phyloP scores from a whole-genome alignment of 2,888 invertebrate genomes.

The Eucera pruinosa region DNA sequence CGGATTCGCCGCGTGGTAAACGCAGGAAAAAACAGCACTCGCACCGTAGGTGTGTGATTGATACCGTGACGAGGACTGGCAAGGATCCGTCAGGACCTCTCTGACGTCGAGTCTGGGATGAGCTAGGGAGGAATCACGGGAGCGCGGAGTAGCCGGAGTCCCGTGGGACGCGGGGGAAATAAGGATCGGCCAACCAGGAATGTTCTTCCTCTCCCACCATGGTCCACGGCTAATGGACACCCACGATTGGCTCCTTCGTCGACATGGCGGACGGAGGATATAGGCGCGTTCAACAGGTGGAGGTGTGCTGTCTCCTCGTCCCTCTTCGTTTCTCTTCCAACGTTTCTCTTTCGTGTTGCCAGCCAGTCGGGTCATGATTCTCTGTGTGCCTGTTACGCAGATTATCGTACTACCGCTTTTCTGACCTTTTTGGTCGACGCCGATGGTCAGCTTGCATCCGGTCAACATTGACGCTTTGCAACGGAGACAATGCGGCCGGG shows the following conservation, averaged over 20 bases:
- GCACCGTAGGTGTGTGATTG: slow-evolving; percentile 31
- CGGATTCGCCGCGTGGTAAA: not conserved
- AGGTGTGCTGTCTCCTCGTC: slow-evolving; percentile 49
- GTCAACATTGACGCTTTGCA: slow-evolving; percentile 42
- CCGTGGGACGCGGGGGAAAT: slow-evolving; percentile 74
- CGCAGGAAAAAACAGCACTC: not conserved
- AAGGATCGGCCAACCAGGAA: slow-evolving; percentile 76
- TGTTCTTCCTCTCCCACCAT: slow-evolving; percentile 76
- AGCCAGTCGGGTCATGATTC: slow-evolving; percentile 27
- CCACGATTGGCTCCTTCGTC: slow-evolving; percentile 77
- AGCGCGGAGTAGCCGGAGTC: slow-evolving; percentile 51
- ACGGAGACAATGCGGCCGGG: slow-evolving; percentile 35
- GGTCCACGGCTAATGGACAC: slow-evolving; percentile 64
- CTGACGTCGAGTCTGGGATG: slow-evolving; percentile 66
- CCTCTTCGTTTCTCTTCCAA: slow-evolving; percentile 26
- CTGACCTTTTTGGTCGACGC: slow-evolving; percentile 54
- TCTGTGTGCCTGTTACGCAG: slow-evolving; percentile 58
- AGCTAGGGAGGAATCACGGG: slow-evolving; percentile 69
- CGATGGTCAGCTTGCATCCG: slow-evolving; percentile 53
- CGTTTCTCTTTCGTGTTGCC: slow-evolving; percentile 8
- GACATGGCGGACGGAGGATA: slow-evolving; percentile 80
- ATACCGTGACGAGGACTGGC: slow-evolving; percentile 61
- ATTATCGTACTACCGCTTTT: slow-evolving; percentile 70
- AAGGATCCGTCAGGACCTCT: slow-evolving; percentile 66
- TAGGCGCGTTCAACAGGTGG: slow-evolving; percentile 81